Percentiles rank a stretch among this genome's conserved stretches.
These are phyloP conservation scores for Conus ventricosus DNA, from an alignment of 1,140 invertebrate genomes.

Conservation along the genomic window DNA sequence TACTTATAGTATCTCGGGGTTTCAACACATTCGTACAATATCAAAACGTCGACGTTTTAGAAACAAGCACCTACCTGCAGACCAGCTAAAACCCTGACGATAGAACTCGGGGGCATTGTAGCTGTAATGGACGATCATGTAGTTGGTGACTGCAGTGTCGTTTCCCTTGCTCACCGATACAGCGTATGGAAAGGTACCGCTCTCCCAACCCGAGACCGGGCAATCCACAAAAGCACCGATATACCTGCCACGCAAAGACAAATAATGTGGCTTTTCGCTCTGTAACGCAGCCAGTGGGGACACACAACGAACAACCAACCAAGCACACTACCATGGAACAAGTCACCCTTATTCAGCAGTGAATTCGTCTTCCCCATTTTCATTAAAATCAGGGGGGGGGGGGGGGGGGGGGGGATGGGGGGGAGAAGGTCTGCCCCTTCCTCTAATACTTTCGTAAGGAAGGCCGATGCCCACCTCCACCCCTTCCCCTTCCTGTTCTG, in stretches of 20 bases:
- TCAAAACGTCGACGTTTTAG: too few relatives aligned
- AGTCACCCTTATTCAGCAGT: neutral
- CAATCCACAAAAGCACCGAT: constrained; percentile 14
- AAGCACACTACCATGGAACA: neutral
- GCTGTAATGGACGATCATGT: constrained; percentile 22
- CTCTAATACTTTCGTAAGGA: too few relatives aligned
- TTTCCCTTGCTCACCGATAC: constrained; percentile 20
- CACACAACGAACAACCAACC: neutral
- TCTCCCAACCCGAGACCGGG: neutral
- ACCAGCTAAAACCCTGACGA: neutral
- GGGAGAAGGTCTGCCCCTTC: too few relatives aligned
- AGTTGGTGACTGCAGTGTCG: neutral
- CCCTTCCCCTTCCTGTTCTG: too few relatives aligned
- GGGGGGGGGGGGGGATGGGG: too few relatives aligned
- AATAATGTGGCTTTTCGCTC: neutral
- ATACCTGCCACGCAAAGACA: neutral
- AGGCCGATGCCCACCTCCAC: too few relatives aligned
- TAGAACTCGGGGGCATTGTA: neutral
- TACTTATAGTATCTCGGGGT: too few relatives aligned
- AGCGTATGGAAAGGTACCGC: neutral
- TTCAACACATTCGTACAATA: too few relatives aligned
- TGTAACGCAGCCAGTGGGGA: neutral
- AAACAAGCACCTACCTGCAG: neutral
- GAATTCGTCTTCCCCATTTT: neutral
- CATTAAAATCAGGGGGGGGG: neutral